Conservation (phyloP, 2,888 invertebrate genomes). For the Latrodectus hesperus region DNA sequence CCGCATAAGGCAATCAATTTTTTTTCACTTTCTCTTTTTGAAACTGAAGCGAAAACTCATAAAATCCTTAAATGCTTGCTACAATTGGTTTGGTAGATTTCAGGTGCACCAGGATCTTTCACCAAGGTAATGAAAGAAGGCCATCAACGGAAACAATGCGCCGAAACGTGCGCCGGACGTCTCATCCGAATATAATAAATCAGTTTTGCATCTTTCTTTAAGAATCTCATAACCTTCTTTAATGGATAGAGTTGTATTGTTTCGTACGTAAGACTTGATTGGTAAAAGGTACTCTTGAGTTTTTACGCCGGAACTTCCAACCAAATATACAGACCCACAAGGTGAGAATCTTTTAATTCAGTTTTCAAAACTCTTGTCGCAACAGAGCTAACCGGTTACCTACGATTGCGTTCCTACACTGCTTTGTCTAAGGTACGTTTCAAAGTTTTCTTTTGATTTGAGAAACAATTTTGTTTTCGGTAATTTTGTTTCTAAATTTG, state of each 20-base stretch:
- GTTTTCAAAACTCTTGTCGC: no score
- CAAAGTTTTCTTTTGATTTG: no score
- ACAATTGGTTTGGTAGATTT: neutral
- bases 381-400: no score
- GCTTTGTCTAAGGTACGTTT: no score
- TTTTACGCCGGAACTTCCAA: no score
- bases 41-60: neutral
- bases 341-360: no score
- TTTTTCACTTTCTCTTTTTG: neutral
- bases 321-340: no score
- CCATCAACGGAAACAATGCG: neutral
- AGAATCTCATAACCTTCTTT: slow-evolving; percentile 5
- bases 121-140: neutral
- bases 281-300: no score
- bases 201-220: slow-evolving; percentile 5
- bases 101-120: neutral
- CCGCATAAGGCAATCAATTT: neutral
- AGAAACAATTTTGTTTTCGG: no score
- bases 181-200: neutral
- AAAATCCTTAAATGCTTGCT: neutral
- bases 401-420: no score
- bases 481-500: no score
- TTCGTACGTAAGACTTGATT: neutral
- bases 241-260: neutral
- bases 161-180: neutral